phyloP scores from a whole-genome alignment of 2,113 vertebrate genomes.

The Plotosus lineatus region DNA sequence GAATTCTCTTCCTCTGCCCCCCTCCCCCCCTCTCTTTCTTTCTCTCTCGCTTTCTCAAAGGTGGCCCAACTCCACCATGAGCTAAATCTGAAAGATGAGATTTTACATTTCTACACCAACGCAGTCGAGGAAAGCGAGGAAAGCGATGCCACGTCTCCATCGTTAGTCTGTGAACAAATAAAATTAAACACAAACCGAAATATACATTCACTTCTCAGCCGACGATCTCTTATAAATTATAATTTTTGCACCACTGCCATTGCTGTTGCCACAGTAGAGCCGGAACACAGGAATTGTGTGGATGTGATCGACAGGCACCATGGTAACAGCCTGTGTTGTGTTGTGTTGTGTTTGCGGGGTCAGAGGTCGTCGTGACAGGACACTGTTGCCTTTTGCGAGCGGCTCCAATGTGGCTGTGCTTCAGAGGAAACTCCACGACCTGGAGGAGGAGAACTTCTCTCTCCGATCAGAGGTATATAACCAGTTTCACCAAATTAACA shows the following conservation, averaged over 20 bases:
- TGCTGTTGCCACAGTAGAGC: neutral
- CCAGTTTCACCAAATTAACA: neutral
- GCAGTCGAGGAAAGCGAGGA: constrained; percentile 89
- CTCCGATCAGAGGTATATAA: constrained; percentile 88
- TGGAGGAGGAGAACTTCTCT: constrained; percentile 93
- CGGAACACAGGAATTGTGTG: neutral
- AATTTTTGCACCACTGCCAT: neutral
- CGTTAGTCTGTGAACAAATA: constrained; percentile 75
- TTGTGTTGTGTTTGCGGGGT: constrained; percentile 15
- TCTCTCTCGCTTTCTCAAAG: constrained; percentile 63
- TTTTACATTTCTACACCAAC: constrained; percentile 95
- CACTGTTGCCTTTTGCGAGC: constrained; percentile 75
- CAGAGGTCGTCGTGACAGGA: constrained; percentile 82
- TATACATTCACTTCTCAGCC: neutral
- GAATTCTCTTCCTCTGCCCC: neutral
- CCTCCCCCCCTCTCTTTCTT: neutral
- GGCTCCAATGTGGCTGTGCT: constrained; percentile 86
- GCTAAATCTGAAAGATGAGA: constrained; percentile 95
- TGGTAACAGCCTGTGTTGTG: neutral
- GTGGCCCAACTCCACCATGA: constrained; percentile 95
- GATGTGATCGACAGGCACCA: neutral
- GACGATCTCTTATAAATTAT: neutral
- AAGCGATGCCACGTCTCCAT: constrained; percentile 83
- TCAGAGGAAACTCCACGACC: constrained; percentile 91
- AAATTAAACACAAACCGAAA: neutral